phyloP scores from a whole-genome alignment of 2,113 vertebrate genomes.

The Pseudonaja textilis region DNA sequence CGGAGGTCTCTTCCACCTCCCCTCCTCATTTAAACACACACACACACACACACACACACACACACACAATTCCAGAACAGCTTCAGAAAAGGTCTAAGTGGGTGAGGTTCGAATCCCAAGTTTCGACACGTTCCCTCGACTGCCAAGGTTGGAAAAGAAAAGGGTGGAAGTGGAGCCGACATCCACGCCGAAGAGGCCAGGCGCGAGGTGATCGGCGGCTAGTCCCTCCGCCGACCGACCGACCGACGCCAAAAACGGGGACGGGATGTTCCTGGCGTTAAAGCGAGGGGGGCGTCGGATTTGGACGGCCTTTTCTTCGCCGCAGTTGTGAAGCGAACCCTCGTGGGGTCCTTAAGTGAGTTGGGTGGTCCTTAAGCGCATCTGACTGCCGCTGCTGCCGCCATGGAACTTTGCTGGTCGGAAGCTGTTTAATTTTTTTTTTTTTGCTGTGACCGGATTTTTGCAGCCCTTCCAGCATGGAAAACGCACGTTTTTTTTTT shows the following conservation, averaged over 20 bases:
- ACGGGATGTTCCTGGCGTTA: not conserved
- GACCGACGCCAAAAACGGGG: not conserved
- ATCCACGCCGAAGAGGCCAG: not conserved
- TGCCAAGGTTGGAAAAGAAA: conserved; percentile 17
- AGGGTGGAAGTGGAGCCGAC: not conserved
- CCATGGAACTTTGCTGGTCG: no score
- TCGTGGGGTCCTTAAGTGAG: no score
- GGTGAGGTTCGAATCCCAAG: conserved; percentile 69
- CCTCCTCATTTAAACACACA: not conserved
- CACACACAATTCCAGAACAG: conserved; percentile 40
- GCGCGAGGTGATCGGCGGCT: not conserved
- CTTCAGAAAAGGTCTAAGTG: conserved; percentile 37
- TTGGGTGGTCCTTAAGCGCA: no score
- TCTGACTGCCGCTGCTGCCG: no score
- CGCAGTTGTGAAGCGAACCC: not conserved
- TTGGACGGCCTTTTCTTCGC: no score
- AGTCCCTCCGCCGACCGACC: not conserved
- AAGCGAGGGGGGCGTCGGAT: not conserved
- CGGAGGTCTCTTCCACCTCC: conserved; percentile 57
- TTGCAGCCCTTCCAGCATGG: no score
- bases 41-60: conserved; percentile 9
- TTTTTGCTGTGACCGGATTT: no score
- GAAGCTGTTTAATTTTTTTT: no score
- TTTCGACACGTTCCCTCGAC: conserved; percentile 64
- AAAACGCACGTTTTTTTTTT: no score